Evolutionary conservation across 2,797 vertebrate genomes (phyloP).

Genomic region (Brachymystax lenok): DNA sequence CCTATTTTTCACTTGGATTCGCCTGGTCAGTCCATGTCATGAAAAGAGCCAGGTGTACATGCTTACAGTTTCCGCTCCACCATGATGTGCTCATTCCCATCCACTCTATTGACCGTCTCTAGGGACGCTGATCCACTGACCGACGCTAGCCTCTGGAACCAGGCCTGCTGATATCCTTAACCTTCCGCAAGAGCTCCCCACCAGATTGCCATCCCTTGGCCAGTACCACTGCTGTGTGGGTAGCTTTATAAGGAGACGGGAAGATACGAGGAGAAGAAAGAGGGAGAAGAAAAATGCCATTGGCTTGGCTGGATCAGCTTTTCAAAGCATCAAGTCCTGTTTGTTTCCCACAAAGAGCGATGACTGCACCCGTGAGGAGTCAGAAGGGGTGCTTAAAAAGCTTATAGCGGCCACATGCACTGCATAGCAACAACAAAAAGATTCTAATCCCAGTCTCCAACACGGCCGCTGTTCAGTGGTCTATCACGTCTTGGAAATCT

Average conservation of each 20-base stretch:
- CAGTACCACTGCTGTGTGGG: slow-evolving; percentile 52
- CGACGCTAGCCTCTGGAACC: slow-evolving; percentile 56
- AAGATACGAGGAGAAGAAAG: not conserved
- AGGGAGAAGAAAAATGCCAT: slow-evolving; percentile 41
- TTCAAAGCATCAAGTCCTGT: slow-evolving; percentile 57
- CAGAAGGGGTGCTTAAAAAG: slow-evolving; percentile 58
- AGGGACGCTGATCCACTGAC: slow-evolving; percentile 51
- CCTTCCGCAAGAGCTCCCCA: slow-evolving; percentile 58
- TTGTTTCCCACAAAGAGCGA: slow-evolving; percentile 57
- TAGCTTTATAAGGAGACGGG: slow-evolving; percentile 43
- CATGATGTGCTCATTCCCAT: slow-evolving; percentile 36
- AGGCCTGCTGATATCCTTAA: slow-evolving; percentile 54
- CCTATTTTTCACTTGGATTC: too few species aligned
- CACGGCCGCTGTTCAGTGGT: slow-evolving; percentile 44
- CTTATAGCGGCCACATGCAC: slow-evolving; percentile 57
- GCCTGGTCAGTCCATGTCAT: too few species aligned
- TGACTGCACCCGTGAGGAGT: slow-evolving; percentile 55
- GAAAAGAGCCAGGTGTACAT: not conserved
- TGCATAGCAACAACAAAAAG: slow-evolving; percentile 65
- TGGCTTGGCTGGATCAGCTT: slow-evolving; percentile 53
- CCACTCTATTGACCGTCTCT: slow-evolving; percentile 48
- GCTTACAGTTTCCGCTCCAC: slow-evolving; percentile 16
- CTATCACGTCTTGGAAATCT: slow-evolving; percentile 49
- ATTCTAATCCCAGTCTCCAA: slow-evolving; percentile 60
- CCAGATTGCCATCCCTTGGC: slow-evolving; percentile 51